Conservation (phyloP, 2,888 invertebrate species). For the Dinocampus coccinellae region DNA sequence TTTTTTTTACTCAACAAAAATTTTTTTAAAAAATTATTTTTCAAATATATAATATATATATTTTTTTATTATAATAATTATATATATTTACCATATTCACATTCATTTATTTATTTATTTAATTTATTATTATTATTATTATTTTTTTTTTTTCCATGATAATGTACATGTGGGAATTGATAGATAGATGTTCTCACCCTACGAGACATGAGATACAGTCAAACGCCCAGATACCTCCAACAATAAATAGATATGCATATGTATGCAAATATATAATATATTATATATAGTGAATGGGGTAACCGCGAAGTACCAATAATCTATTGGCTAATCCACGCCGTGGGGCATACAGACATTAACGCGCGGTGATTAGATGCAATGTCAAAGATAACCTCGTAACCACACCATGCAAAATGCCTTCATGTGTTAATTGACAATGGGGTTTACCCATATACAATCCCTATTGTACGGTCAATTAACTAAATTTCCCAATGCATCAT, state of each 20-base stretch:
- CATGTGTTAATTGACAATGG: conserved; percentile 22
- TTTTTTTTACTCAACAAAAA: not conserved
- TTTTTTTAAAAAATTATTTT: not conserved
- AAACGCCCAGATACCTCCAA: not conserved
- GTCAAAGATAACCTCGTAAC: conserved; percentile 28
- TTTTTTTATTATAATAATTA: too few relatives aligned
- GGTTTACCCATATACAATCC: conserved; percentile 3
- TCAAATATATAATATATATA: too few relatives aligned
- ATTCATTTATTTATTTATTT: too few relatives aligned
- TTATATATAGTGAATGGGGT: conserved; percentile 19
- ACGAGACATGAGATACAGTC: not conserved
- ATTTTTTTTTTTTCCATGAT: too few relatives aligned
- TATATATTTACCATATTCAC: too few relatives aligned
- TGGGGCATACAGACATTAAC: conserved; percentile 22
- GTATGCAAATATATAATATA: not conserved
- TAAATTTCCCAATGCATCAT: not conserved
- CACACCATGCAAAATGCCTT: conserved; percentile 17
- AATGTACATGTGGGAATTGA: too few relatives aligned
- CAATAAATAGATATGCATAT: not conserved
- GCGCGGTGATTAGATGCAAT: conserved; percentile 25
- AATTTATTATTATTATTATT: too few relatives aligned
- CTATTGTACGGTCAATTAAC: conserved; percentile 1
- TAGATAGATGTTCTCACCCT: not conserved
- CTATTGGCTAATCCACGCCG: conserved; percentile 18
- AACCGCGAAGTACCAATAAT: conserved; percentile 22